These are phyloP conservation scores for Bombus picipes DNA, from an alignment of 1,140 invertebrate genomes.

Conservation along the genomic window DNA sequence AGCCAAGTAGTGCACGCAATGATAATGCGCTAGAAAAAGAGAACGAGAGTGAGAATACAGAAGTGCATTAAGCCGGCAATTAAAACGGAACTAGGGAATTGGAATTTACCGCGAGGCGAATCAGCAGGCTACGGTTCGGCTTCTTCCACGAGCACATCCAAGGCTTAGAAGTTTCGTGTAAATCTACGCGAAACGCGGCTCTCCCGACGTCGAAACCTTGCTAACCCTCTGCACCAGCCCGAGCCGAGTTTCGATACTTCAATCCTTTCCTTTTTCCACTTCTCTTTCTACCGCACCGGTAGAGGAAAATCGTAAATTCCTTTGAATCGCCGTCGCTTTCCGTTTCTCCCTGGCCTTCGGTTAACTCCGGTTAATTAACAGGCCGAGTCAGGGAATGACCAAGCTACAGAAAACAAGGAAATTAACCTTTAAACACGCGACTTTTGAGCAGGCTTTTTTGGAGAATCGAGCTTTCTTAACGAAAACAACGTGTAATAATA, in stretches of 20 bases:
- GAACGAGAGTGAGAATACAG: neutral
- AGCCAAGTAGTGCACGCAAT: conserved; percentile 7
- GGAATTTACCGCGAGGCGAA: conserved; percentile 38
- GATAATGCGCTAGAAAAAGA: neutral
- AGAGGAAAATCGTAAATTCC: conserved; percentile 32
- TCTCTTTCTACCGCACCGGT: neutral
- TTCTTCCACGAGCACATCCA: conserved; percentile 25
- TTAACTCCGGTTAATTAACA: conserved; percentile 42
- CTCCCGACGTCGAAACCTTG: neutral
- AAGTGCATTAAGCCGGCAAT: conserved; percentile 67
- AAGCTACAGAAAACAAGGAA: neutral
- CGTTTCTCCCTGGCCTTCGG: neutral
- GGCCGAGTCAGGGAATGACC: too few species aligned
- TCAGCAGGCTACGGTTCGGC: neutral
- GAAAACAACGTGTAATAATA: neutral
- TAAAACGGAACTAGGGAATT: conserved; percentile 65
- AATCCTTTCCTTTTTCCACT: conserved; percentile 13
- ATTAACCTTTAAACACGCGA: neutral
- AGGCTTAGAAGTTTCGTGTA: neutral
- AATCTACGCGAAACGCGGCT: conserved; percentile 9
- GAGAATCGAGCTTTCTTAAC: too few species aligned
- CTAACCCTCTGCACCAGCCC: neutral
- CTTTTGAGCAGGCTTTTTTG: neutral
- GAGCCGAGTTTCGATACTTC: neutral
- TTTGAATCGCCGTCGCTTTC: conserved; percentile 15